phyloP scores from a whole-genome alignment of 2,113 vertebrate genomes.

The Triplophysa dalaica region DNA sequence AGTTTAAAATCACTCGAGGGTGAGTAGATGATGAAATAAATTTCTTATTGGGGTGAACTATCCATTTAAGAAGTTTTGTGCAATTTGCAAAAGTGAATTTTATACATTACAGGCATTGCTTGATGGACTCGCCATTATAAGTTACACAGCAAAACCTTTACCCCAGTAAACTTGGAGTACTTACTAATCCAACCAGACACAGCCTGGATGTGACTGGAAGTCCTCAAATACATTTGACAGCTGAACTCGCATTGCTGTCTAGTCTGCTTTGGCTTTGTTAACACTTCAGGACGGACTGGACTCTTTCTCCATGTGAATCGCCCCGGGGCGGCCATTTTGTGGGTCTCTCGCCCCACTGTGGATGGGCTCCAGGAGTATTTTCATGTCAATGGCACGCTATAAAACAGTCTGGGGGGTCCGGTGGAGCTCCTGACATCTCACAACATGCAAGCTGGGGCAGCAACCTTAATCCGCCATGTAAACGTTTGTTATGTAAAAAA shows the following conservation, averaged over 20 bases:
- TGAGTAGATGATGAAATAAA: no score
- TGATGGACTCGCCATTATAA: background rate
- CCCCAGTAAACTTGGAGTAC: background rate
- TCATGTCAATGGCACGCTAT: slow-evolving; percentile 53
- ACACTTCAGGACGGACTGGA: slow-evolving; percentile 15
- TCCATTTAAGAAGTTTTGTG: no score
- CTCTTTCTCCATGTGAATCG: slow-evolving; percentile 16
- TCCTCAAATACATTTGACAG: slow-evolving; percentile 12
- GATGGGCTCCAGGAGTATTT: slow-evolving; percentile 26
- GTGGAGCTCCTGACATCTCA: slow-evolving; percentile 34
- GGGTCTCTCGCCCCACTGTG: slow-evolving; percentile 5
- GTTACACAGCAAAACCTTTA: slow-evolving; percentile 10
- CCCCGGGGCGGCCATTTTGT: slow-evolving; percentile 43
- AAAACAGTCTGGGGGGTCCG: slow-evolving; percentile 57
- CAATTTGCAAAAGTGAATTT: no score
- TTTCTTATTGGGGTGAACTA: no score
- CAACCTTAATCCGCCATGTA: slow-evolving; percentile 9
- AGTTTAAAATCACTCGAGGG: no score
- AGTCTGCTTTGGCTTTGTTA: slow-evolving; percentile 8
- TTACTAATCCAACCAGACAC: background rate
- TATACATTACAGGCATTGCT: background rate
- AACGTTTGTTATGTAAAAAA: slow-evolving; percentile 7
- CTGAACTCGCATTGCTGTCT: slow-evolving; percentile 8
- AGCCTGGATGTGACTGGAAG: background rate
- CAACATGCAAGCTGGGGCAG: slow-evolving; percentile 15